A percentile compares a stretch with the other conserved stretches of the same genome.
These are phyloP conservation scores for Lasaia peninsularis DNA, from an alignment of 1,140 invertebrate species.

Conservation along the genomic window DNA sequence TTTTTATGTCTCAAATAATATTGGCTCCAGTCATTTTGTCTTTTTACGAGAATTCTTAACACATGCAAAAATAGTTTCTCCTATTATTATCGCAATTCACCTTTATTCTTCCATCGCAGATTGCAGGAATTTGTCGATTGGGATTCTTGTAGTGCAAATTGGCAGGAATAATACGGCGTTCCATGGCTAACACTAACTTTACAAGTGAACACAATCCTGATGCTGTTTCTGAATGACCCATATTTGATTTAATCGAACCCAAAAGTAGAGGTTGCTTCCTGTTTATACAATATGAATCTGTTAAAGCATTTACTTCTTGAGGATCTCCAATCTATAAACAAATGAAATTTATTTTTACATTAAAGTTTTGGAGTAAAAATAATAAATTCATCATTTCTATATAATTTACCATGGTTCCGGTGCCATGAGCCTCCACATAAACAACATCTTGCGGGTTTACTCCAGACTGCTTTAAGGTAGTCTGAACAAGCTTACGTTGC, in stretches of 20 bases:
- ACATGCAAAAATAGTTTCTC: too few species aligned
- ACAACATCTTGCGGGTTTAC: background rate
- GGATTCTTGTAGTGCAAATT: background rate
- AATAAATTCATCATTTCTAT: background rate
- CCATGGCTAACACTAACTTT: background rate
- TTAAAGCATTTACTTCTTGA: background rate
- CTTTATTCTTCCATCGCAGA: background rate
- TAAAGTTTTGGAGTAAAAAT: too few species aligned
- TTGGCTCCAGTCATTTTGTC: too few species aligned
- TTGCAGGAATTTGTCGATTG: background rate
- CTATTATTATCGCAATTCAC: too few species aligned
- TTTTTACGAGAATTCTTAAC: too few species aligned
- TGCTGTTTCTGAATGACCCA: background rate
- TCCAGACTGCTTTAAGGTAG: background rate
- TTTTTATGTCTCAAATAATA: too few species aligned
- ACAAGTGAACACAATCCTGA: background rate
- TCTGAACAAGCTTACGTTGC: background rate
- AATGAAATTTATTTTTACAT: too few species aligned
- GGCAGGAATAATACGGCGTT: background rate
- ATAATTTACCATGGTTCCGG: background rate
- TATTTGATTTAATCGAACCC: constrained; percentile 1
- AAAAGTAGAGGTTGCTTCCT: background rate
- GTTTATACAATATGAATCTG: background rate
- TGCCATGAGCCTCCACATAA: background rate
- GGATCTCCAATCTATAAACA: background rate